phyloP scores from a whole-genome alignment of 1,140 invertebrate genomes.

The Apolygus lucorum region DNA sequence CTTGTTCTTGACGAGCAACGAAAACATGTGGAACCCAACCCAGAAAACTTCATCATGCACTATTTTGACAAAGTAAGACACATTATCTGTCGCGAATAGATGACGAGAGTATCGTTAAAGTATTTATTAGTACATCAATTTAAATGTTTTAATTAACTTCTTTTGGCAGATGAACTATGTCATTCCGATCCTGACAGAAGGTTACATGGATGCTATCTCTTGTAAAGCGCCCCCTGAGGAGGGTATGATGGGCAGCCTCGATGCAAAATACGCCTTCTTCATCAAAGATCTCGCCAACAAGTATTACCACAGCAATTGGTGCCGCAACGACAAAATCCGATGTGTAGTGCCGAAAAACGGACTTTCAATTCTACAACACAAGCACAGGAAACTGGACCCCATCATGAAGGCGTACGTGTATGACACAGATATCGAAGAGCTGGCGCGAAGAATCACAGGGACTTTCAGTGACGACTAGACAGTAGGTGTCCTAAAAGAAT shows the following conservation, averaged over 20 bases:
- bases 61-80: constrained; percentile 24
- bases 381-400: constrained; percentile 20
- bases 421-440: constrained; percentile 14
- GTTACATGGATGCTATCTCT: constrained; percentile 24
- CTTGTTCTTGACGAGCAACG: constrained; percentile 23
- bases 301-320: constrained; percentile 26
- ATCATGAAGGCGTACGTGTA: constrained; percentile 18
- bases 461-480: neutral
- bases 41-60: constrained; percentile 26
- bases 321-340: constrained; percentile 26
- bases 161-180: constrained; percentile 28
- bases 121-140: too few species aligned
- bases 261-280: constrained; percentile 20
- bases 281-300: constrained; percentile 29
- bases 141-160: constrained; percentile 4
- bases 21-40: constrained; percentile 25
- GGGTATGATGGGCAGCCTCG: constrained; percentile 2
- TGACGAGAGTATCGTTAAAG: too few species aligned
- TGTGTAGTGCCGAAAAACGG: constrained; percentile 31
- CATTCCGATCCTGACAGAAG: constrained; percentile 27
- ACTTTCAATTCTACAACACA: constrained; percentile 23
- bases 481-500: too few species aligned
- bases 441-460: constrained; percentile 25
- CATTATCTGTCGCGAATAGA: too few species aligned
- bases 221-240: neutral